These are phyloP conservation scores for Hymenochirus boettgeri DNA, from an alignment of 2,113 vertebrate genomes.

Conservation along the genomic window DNA sequence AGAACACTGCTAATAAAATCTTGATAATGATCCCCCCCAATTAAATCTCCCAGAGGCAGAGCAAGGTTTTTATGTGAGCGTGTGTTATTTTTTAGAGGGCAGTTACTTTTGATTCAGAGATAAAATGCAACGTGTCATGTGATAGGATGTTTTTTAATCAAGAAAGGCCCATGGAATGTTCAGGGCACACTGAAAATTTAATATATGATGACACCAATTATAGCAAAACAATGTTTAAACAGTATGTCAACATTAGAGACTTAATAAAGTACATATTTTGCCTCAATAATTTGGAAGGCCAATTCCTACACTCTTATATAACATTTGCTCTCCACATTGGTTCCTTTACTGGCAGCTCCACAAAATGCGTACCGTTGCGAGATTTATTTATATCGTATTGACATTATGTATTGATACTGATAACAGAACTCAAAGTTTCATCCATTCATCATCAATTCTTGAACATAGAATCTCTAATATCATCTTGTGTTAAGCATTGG, in stretches of 20 bases:
- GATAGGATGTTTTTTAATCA: conserved; percentile 65
- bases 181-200: conserved; percentile 82
- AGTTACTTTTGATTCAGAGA: conserved; percentile 54
- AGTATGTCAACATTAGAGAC: conserved; percentile 85
- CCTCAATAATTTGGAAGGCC: conserved; percentile 12
- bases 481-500: conserved; percentile 48
- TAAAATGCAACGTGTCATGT: conserved; percentile 57
- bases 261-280: conserved; percentile 61
- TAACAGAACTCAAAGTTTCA: not conserved
- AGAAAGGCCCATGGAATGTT: conserved; percentile 82
- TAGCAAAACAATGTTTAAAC: conserved; percentile 79
- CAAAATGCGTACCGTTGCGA: conserved; percentile 10
- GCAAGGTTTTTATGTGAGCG: conserved; percentile 8
- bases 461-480: conserved; percentile 12
- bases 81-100: conserved; percentile 43
- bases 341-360: conserved; percentile 30
- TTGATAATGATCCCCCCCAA: too few species aligned
- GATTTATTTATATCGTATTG: conserved; percentile 35
- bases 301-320: conserved; percentile 35
- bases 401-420: conserved; percentile 19
- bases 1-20: too few species aligned
- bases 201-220: conserved; percentile 90
- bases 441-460: conserved; percentile 5
- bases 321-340: not conserved
- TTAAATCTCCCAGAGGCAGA: conserved; percentile 8